Evolutionary conservation across 1,140 invertebrate species (phyloP), one percentile per base, ranked within the genome.

Genomic region (Nixonia krombeini): DNA sequence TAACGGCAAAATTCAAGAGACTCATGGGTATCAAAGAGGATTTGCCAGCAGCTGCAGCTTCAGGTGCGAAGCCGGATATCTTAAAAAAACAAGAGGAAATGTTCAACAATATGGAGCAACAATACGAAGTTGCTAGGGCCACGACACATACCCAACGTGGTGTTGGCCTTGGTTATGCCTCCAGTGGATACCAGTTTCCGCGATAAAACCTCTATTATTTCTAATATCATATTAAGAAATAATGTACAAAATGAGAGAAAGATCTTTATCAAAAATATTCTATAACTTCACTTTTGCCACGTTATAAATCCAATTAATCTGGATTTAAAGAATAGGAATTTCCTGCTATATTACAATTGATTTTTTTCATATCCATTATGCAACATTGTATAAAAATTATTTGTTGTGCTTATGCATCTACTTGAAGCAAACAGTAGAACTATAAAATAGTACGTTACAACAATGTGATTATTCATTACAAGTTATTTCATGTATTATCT

Each of bases 81-180:
- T 79, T 92, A 10, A 91, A 92, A 69, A 94, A 95, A 74, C 94
- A 96, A 74, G 92, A 96, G 74, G 94, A 96, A 82, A 90, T 97
- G 85, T 97, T 98, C 80, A 89, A 89, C 45, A 91, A 92, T 28
- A 92, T 98, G 89, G 96, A 98, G 74, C 91, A 94, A 64, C 95
- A 98, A 78, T 98, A 98, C 78, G 94, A 97, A 84, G 94, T 96
- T 37, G 96, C 96, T 1, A 85, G 96, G 38, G 93, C 95, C 50
- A 93, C 94, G 7, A 98, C 96, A 0, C 96, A 98, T 81, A 97
- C 95, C 0, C 96, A 97, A 86, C 86, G 96, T 28, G 96, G 96
- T 3, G 91, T 97, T 0, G 96, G 96, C 0, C 86, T 97, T 4
- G 96, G 96, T 12, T 97, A 91, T 72, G 84, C 86, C 13, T 86